Evolutionary conservation across 2,888 invertebrate genomes (phyloP), one percentile per base, ranked within the genome.

Genomic region (Mycalesis mineus): DNA sequence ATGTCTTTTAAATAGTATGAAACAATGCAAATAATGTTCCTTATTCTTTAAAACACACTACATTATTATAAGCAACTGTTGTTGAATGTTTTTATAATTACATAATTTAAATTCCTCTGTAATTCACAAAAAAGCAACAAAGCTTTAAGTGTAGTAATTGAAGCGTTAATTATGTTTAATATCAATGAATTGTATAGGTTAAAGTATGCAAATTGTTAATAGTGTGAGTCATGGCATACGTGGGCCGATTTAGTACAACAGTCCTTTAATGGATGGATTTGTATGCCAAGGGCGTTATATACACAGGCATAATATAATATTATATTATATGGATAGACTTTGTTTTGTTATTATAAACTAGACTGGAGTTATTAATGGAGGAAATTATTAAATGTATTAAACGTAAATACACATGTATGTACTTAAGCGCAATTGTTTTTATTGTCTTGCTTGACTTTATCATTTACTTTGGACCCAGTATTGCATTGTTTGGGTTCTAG

Each of bases 281-380:
- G 53, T 56, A 56, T 62, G 64, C 59, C 64, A 64, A 64, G 64
- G 63, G 60, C 60, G 41, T 33, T 33, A 8, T 37, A n/a, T 14
- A 31, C 13, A 17, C 13, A 41, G 31, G 15, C 15, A 17, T 33
- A 29, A 52, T 52, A 15, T 15, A 31, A 37, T 14, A 41, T 51
- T 51, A 51, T 40, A 29, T 22, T 22, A 22, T 22, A 22, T 22
- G 5, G 22, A 22, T 51, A 41, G 31, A 29, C 40, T 51, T 41
- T 51, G 41, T 51, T 41, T 41, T 41, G 31, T 51, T 7, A 22
- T 22, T 5, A 5, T 22, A 22, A 22, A 22, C 2, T 22, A 22
- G 22, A 22, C 22, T 4, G 5, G 22, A n/a, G n/a, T n/a, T n/a
- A n/a, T n/a, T n/a, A n/a, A n/a, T n/a, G n/a, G n/a, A n/a, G n/a